Evolutionary conservation across 2,113 vertebrate genomes (phyloP).

Genomic region (Dicaeum eximium): DNA sequence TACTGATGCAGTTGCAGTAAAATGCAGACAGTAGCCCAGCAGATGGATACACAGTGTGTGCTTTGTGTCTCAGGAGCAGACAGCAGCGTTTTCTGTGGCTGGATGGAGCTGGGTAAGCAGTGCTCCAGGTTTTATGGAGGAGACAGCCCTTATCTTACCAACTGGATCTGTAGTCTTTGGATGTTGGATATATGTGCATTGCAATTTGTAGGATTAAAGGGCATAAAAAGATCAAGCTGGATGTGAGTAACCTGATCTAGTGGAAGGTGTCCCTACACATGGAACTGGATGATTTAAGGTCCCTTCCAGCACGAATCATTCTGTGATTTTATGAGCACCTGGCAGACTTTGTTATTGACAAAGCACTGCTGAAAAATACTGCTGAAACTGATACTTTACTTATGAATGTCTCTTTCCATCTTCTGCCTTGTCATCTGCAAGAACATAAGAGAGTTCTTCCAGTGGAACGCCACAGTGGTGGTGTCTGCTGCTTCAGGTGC

Average conservation of each 20-base stretch:
- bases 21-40: background rate
- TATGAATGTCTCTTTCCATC: background rate
- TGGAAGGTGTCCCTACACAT: background rate
- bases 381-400: background rate
- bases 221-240: background rate
- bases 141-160: background rate
- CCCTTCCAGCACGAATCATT: background rate
- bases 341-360: background rate
- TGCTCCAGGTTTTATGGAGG: background rate
- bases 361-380: background rate
- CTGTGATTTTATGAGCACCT: background rate
- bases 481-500: background rate
- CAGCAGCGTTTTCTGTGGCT: background rate
- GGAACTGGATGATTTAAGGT: background rate
- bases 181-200: fast-evolving
- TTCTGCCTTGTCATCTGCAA: background rate
- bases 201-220: background rate
- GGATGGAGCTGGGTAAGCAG: background rate
- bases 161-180: background rate
- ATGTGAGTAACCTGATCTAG: background rate
- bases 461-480: too few relatives aligned
- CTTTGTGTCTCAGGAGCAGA: background rate
- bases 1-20: background rate
- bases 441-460: background rate
- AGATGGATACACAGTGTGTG: background rate